Evolutionary conservation across 2,113 vertebrate species (phyloP).

Genomic region (Mystacornis crossleyi): DNA sequence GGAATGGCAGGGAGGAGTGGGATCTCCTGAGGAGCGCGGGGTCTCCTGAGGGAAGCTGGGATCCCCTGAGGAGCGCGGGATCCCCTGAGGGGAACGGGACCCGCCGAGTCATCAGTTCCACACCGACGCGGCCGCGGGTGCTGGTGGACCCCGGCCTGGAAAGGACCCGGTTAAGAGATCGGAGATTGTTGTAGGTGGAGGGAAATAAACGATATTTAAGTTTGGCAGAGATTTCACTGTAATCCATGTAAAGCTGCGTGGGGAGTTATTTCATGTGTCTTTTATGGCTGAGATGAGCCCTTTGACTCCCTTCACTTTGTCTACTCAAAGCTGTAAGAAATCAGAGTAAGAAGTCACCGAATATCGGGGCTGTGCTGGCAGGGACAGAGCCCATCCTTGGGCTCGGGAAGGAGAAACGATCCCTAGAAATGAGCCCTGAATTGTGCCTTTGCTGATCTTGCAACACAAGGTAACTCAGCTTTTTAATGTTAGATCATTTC

Average conservation of each 20-base stretch:
- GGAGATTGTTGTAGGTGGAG: fast-evolving
- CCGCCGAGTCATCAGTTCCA: fast-evolving
- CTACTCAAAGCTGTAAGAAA: background rate
- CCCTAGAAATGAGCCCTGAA: background rate
- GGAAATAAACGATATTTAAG: fast-evolving
- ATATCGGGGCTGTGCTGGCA: fast-evolving
- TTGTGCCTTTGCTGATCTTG: fast-evolving
- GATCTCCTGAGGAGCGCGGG: background rate
- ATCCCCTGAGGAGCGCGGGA: too few species aligned
- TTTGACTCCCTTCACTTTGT: too few species aligned
- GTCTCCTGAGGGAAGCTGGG: fast-evolving
- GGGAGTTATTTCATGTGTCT: fast-evolving
- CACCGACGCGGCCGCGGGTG: background rate
- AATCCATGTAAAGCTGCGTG: fast-evolving
- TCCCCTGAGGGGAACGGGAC: fast-evolving
- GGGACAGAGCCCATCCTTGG: fast-evolving
- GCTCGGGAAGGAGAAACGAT: background rate
- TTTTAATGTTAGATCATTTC: fast-evolving
- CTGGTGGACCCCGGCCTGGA: background rate
- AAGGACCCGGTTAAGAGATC: fast-evolving
- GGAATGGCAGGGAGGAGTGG: too few species aligned
- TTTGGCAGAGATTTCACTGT: fast-evolving
- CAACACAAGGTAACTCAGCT: fast-evolving
- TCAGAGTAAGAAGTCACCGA: fast-evolving
- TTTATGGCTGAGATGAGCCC: background rate